A percentile compares a stretch with the other conserved stretches of the same genome.
phyloP scores from a whole-genome alignment of 1,140 invertebrate genomes.

The Panagrolaimus sp. region DNA sequence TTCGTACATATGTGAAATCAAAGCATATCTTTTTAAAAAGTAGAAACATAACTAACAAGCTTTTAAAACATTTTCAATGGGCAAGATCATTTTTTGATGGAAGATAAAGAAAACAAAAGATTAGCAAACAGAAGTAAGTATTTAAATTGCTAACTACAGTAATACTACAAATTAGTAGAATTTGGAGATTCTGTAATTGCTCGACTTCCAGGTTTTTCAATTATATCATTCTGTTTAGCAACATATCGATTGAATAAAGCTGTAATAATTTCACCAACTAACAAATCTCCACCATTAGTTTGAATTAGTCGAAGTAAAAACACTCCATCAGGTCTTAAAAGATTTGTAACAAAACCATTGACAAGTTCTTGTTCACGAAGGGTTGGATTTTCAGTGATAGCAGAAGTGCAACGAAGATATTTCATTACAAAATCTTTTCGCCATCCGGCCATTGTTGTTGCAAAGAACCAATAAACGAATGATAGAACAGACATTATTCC shows the following conservation, averaged over 20 bases:
- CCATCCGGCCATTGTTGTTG: slow-evolving; percentile 30
- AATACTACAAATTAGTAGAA: not conserved
- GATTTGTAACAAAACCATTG: slow-evolving; percentile 46
- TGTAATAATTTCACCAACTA: slow-evolving; percentile 48
- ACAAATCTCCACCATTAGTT: slow-evolving; percentile 53
- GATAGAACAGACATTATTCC: slow-evolving; percentile 51
- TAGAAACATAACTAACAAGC: no score
- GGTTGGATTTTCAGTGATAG: slow-evolving; percentile 28
- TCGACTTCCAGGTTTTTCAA: slow-evolving; percentile 24
- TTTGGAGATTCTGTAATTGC: not conserved
- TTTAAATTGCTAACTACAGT: no score
- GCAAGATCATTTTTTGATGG: no score
- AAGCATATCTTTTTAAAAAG: no score
- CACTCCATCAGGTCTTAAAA: slow-evolving; percentile 58
- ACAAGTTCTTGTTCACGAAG: slow-evolving; percentile 31
- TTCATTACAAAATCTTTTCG: slow-evolving; percentile 42
- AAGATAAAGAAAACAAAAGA: no score
- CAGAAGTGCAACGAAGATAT: slow-evolving; percentile 37
- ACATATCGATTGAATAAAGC: slow-evolving; percentile 33
- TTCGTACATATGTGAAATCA: no score
- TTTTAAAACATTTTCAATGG: no score
- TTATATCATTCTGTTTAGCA: slow-evolving; percentile 20
- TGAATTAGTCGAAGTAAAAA: slow-evolving; percentile 57
- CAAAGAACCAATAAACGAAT: slow-evolving; percentile 51
- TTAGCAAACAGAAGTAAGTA: not conserved